These are phyloP conservation scores for Vombatus ursinus DNA, from an alignment of 2,113 vertebrate genomes.

Conservation along the genomic window DNA sequence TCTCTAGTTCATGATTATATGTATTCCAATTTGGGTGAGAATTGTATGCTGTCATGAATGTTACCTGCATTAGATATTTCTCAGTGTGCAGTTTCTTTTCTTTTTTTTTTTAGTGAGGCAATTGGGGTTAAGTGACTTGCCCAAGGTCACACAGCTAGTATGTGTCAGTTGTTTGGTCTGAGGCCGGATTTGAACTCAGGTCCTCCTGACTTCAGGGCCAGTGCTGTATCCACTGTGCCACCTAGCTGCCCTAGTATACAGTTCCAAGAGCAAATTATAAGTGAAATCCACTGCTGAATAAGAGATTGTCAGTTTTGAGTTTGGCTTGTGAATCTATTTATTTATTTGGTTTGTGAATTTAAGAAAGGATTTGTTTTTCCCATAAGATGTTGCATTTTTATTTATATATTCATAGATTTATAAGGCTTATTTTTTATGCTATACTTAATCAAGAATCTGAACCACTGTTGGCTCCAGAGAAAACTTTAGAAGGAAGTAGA, in stretches of 20 bases:
- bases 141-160: no score
- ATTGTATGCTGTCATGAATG: not conserved
- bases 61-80: not conserved
- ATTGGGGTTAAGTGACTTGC: no score
- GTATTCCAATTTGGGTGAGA: not conserved
- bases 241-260: no score
- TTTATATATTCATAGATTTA: not conserved
- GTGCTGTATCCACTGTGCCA: no score
- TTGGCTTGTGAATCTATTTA: not conserved
- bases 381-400: not conserved
- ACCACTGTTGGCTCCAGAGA: not conserved
- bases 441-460: not conserved
- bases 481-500: not conserved
- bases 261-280: not conserved
- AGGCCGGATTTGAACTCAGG: no score
- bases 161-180: no score
- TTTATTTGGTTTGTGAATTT: not conserved
- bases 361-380: not conserved
- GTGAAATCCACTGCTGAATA: not conserved
- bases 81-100: not conserved
- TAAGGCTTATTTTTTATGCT: not conserved
- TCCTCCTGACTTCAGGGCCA: no score
- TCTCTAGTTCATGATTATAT: not conserved
- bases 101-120: no score
- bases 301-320: not conserved